Evolutionary conservation across 30 jellyfish, hydroid and myxozoan genomes (phyloP), one percentile per base, ranked within the genome.

Genomic region (Cassiopea xamachana): DNA sequence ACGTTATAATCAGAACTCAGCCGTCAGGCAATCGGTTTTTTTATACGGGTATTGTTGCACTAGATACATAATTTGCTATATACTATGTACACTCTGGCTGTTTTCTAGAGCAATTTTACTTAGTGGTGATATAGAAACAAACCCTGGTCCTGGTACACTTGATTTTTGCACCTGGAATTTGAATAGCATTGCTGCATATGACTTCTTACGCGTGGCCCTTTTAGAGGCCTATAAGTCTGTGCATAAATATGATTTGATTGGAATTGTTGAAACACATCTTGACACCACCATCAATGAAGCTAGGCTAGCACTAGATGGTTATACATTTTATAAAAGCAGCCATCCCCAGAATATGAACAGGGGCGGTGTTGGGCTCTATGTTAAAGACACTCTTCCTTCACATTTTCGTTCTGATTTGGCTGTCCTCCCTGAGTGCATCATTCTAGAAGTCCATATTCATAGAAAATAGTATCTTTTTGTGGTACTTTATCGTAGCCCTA

Each of bases 171-270:
- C 79, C 16, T 87, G 89, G 94, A 87, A 76, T 61, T 82, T 87
- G 85, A 84, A 84, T 73, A 68, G 89, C 69, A 77, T 77, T 77
- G 44, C 94, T 60, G 81, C 90, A 74, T 68, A 87, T 87, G 94
- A 79, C 90, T 87, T 87, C 69, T 64, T 87, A 84, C 47, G 61
- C 13, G 76, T 13, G 7, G 44, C 86, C 64, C 91, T 82, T 82
- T 61, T 64, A 4, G 84, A 62, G 46, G 91, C 91, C 2, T 64
- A 82, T 64, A 82, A 82, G 83, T 82, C 91, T 2, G 82, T 82
- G 14, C 64, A 14, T 64, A 61, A 70, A 2, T 82, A 61, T 64
- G 84, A 82, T 55, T 39, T 67, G 2, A 67, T 67, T 14, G 76
- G 7, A 2, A 67, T 67, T 19, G 76, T 67, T 67, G 76, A 67